Evolutionary conservation across 2,888 invertebrate species (phyloP).

Genomic region (Lamellibrachia satsuma): DNA sequence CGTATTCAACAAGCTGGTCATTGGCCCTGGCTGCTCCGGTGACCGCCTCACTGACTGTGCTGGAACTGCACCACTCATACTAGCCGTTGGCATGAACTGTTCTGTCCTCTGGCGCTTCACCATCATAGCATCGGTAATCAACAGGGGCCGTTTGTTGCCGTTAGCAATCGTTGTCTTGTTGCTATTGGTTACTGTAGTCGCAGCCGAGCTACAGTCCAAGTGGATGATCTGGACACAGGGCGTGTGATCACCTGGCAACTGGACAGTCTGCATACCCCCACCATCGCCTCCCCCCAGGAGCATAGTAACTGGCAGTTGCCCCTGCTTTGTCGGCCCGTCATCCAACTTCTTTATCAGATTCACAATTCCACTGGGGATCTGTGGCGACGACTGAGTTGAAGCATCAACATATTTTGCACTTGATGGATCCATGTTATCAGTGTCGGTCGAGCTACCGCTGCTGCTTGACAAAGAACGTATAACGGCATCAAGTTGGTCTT

Average conservation of each 20-base stretch:
- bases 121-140: neutral
- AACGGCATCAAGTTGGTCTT: slow-evolving; percentile 26
- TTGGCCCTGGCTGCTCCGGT: neutral
- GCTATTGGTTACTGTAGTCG: neutral
- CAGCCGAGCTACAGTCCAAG: neutral
- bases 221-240: neutral
- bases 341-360: slow-evolving; percentile 21
- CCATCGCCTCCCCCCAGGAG: neutral
- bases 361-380: neutral
- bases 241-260: neutral
- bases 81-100: neutral
- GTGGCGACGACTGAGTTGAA: neutral
- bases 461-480: slow-evolving; percentile 22
- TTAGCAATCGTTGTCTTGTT: neutral
- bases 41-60: neutral
- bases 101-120: neutral
- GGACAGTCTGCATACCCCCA: neutral
- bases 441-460: neutral
- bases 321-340: neutral
- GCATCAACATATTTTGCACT: neutral
- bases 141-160: neutral
- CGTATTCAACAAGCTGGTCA: neutral
- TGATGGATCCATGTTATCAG: neutral
- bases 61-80: neutral
- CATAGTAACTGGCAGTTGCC: neutral